Conservation (phyloP, 2,113 vertebrate species). For the Ictalurus furcatus region DNA sequence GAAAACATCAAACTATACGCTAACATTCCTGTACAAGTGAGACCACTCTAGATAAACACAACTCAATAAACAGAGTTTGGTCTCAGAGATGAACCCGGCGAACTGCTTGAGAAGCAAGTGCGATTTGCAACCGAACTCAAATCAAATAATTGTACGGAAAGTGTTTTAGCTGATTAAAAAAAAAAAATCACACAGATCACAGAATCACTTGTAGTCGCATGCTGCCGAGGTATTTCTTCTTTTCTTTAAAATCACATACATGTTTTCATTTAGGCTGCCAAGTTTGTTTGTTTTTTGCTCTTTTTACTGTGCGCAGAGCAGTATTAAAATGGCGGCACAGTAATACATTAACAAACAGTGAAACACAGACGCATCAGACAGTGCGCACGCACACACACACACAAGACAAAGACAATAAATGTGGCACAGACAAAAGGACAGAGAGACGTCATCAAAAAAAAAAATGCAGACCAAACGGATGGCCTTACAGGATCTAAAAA, state of each 20-base stretch:
- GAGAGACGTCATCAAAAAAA: not conserved
- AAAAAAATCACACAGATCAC: slow-evolving; percentile 17
- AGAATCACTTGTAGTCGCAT: slow-evolving; percentile 31
- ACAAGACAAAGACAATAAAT: slow-evolving; percentile 28
- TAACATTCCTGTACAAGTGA: slow-evolving; percentile 6
- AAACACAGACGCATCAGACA: not conserved
- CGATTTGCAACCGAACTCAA: not conserved
- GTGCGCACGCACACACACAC: slow-evolving; percentile 18
- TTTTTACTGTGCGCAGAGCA: slow-evolving; percentile 15
- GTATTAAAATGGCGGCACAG: slow-evolving; percentile 38
- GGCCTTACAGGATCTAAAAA: not conserved
- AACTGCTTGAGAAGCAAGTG: slow-evolving; percentile 4
- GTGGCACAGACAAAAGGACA: slow-evolving; percentile 2
- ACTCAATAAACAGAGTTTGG: slow-evolving; percentile 2
- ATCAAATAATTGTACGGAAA: not conserved
- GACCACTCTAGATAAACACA: not conserved
- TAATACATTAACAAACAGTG: slow-evolving; percentile 27
- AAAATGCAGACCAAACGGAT: slow-evolving; percentile 18
- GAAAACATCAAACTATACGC: slow-evolving; percentile 2
- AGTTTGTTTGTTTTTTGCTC: slow-evolving; percentile 5
- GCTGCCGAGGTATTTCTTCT: slow-evolving; percentile 35
- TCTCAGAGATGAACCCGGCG: slow-evolving; percentile 9
- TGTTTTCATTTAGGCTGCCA: slow-evolving; percentile 21
- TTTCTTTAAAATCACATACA: slow-evolving; percentile 20
- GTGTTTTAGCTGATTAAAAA: slow-evolving; percentile 6